Percentiles rank a stretch among this genome's conserved stretches.
Evolutionary conservation across 2,888 invertebrate genomes (phyloP).

Genomic region (Allygus modestus): DNA sequence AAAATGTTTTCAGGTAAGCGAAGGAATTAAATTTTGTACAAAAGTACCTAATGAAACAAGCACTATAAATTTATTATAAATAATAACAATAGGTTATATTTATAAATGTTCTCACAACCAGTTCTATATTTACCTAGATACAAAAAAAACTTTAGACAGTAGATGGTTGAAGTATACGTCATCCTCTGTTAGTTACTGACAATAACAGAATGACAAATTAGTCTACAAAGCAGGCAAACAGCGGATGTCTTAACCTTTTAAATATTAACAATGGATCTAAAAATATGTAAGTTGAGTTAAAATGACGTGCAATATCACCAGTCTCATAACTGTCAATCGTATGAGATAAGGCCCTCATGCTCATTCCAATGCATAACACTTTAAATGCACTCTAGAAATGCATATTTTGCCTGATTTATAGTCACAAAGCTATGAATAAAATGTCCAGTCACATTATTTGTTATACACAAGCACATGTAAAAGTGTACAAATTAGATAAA

Average conservation of each 20-base stretch:
- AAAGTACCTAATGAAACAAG: no score
- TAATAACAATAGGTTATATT: no score
- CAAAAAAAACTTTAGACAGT: neutral
- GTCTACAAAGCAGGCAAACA: constrained; percentile 55
- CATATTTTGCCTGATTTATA: constrained; percentile 53
- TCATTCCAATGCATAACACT: constrained; percentile 48
- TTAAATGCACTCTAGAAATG: constrained; percentile 43
- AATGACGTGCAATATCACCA: constrained; percentile 53
- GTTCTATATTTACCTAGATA: no score
- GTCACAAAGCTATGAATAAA: constrained; percentile 4
- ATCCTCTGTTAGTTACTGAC: constrained; percentile 29
- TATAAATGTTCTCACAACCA: no score
- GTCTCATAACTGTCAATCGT: constrained; percentile 57
- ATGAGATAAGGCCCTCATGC: constrained; percentile 55
- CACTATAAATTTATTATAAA: no score
- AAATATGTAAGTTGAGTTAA: constrained; percentile 53
- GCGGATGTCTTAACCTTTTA: constrained; percentile 5
- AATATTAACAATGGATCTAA: constrained; percentile 18
- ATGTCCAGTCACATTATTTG: constrained; percentile 4
- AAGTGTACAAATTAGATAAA: neutral
- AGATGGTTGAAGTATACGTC: constrained; percentile 16
- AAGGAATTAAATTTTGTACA: no score
- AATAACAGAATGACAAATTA: constrained; percentile 25
- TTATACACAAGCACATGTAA: constrained; percentile 10
- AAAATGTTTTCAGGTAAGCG: no score